Conservation (phyloP, 2,888 invertebrate species). For the Brachyptera putata region DNA sequence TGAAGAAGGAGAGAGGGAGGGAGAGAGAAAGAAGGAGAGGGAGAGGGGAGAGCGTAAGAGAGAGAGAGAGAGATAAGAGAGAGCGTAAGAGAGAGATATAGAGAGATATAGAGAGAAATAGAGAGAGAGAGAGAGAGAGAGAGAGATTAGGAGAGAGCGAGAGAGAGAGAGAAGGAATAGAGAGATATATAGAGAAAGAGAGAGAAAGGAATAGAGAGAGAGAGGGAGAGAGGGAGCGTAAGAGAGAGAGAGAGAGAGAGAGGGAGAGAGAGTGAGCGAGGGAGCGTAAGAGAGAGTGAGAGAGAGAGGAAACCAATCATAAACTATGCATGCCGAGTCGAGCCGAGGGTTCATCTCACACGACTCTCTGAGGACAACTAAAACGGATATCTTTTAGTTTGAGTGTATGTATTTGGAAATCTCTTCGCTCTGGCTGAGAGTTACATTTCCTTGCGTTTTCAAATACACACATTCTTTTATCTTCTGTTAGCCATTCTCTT, state of each 20-base stretch:
- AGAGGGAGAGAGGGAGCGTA: no score
- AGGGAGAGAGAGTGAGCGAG: neutral
- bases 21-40: no score
- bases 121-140: neutral
- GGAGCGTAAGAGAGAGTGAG: no score
- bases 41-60: no score
- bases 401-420: slow-evolving; percentile 21
- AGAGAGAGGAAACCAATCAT: slow-evolving; percentile 17
- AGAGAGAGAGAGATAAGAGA: no score
- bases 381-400: slow-evolving; percentile 22
- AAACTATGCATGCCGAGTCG: slow-evolving; percentile 19
- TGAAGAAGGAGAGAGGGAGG: no score
- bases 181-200: no score
- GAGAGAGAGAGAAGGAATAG: no score
- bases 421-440: slow-evolving; percentile 8
- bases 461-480: slow-evolving; percentile 18
- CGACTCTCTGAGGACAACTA: slow-evolving; percentile 8
- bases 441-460: neutral
- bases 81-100: no score
- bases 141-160: no score
- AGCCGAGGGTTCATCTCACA: slow-evolving; percentile 14
- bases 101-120: neutral
- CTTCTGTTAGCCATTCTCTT: slow-evolving; percentile 14
- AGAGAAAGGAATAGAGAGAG: no score
- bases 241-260: neutral